Evolutionary conservation across 2,888 invertebrate genomes (phyloP).

Genomic region (Meandrusa payeni): DNA sequence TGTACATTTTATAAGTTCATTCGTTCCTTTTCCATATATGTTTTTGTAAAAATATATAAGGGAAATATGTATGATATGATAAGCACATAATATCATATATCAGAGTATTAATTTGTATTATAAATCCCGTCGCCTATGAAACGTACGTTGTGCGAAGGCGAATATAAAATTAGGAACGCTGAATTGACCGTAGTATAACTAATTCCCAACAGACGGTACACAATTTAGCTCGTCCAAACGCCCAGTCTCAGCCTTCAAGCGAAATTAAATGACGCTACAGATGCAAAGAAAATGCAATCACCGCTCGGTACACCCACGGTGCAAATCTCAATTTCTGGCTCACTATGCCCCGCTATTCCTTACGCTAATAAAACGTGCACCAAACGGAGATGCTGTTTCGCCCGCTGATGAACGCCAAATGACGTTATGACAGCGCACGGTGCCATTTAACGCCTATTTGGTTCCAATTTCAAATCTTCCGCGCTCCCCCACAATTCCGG

Average conservation of each 20-base stretch:
- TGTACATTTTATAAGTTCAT: no score
- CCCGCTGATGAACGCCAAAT: conserved; percentile 79
- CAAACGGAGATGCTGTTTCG: conserved; percentile 77
- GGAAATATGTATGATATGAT: no score
- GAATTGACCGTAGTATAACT: conserved; percentile 31
- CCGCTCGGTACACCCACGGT: conserved; percentile 66
- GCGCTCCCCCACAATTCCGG: conserved; percentile 75
- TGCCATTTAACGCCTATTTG: conserved; percentile 86
- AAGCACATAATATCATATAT: no score
- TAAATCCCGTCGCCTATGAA: no score
- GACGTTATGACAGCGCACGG: conserved; percentile 79
- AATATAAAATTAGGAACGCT: conserved; percentile 30
- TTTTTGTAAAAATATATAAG: no score
- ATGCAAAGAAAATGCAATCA: conserved; percentile 79
- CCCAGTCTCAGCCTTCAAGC: conserved; percentile 50
- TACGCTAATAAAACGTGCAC: conserved; percentile 80
- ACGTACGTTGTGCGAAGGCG: conserved; percentile 13
- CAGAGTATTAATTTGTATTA: no score
- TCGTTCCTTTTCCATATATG: no score
- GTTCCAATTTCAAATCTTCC: conserved; percentile 81
- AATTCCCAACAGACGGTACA: conserved; percentile 47
- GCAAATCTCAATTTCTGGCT: conserved; percentile 77
- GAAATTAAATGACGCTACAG: conserved; percentile 74
- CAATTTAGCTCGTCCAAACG: conserved; percentile 59
- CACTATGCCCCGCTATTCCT: conserved; percentile 77